Evolutionary conservation across 2,113 vertebrate genomes (phyloP), one percentile per base, ranked within the genome.

Genomic region (Prunella fulvescens): DNA sequence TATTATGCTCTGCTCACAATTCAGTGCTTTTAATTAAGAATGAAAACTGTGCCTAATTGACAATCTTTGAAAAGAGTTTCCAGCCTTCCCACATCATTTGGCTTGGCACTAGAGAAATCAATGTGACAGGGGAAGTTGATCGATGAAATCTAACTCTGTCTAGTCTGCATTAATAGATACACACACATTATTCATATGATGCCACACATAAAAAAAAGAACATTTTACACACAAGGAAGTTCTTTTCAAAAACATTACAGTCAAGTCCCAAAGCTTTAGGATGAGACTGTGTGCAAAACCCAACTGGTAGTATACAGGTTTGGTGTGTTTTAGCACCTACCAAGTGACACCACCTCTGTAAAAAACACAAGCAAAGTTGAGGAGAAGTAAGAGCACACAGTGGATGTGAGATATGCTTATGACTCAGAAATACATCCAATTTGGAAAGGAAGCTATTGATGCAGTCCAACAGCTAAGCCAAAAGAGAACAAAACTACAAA

Each of bases 41-140:
- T 88, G 95, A 97, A 97, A 97, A 96, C 94, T 94, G 96, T 95
- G 86, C 88, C 94, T 96, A 97, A 96, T 92, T 96, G 92, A 90
- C 94, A 96, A 56, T 70, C 92, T 97, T 92, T 93, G 86, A 93
- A 96, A 93, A 93, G 93, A 88, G 94, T 92, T 97, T 96, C 67
- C 69, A 94, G 82, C 94, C 90, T 96, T 96, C 94, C 93, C 95
- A 95, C 92, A 95, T 94, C 60, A 86, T 95, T 95, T 90, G 82
- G 69, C 86, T 83, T 90, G 90, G 90, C 76, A 84, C 72, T 86
- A 95, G 86, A 93, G 89, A 95, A 94, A 96, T 93, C 93, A 93
- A 84, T 93, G 88, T 90, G 92, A 93, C 92, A 95, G 82, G 86
- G 69, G 58, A 79, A 90, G 86, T 8, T 79, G 80, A 93, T 94